Evolutionary conservation across 2,888 invertebrate genomes (phyloP).

Genomic region (Saturnia pavonia): DNA sequence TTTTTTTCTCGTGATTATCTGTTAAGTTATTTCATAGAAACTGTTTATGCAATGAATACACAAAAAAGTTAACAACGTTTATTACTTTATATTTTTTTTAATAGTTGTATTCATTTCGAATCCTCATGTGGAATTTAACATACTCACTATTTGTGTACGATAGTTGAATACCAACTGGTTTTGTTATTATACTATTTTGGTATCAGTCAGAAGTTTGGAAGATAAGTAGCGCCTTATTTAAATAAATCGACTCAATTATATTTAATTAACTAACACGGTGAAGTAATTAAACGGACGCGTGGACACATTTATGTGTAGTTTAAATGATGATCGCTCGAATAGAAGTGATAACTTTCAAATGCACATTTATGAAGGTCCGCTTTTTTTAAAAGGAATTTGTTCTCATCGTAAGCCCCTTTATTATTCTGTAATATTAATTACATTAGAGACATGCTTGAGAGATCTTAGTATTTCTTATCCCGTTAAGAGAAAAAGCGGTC

Average conservation of each 20-base stretch:
- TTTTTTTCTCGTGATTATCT: too few species aligned
- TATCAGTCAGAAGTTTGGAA: background rate
- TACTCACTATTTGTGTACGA: too few species aligned
- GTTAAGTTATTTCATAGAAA: too few species aligned
- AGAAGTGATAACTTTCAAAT: background rate
- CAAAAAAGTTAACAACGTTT: too few species aligned
- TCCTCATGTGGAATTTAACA: too few species aligned
- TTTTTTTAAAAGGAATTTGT: background rate
- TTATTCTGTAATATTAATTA: background rate
- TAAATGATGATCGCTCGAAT: background rate
- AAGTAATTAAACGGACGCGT: background rate
- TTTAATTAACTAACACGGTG: constrained; percentile 9
- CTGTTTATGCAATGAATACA: too few species aligned
- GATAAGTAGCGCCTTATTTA: constrained; percentile 6
- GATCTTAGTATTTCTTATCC: background rate
- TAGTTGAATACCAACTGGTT: background rate
- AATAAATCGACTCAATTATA: constrained; percentile 16
- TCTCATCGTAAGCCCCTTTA: background rate
- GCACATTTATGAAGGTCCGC: background rate
- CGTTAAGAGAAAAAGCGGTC: too few species aligned
- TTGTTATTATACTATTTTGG: background rate
- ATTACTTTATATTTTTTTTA: too few species aligned
- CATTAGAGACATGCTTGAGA: background rate
- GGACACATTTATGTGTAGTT: background rate
- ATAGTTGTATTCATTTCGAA: too few species aligned